Percentiles rank a stretch among this genome's conserved stretches.
These are phyloP conservation scores for Glomeris marginata DNA, from an alignment of 2,888 invertebrate genomes.

Conservation along the genomic window DNA sequence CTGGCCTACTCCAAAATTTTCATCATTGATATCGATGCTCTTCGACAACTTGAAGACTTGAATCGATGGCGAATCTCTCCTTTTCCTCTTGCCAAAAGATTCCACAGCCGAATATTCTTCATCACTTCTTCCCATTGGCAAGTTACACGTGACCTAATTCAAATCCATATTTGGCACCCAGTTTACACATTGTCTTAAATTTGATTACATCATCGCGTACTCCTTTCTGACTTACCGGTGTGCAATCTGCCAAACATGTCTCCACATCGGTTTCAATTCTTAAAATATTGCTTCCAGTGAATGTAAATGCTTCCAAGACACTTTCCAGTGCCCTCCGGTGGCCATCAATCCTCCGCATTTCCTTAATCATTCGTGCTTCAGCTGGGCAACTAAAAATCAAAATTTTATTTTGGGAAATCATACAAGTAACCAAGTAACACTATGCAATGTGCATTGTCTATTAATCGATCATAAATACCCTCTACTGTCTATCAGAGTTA, in stretches of 20 bases:
- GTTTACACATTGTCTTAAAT: not conserved
- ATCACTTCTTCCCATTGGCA: constrained; percentile 19
- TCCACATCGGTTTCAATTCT: constrained; percentile 21
- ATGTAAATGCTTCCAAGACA: constrained; percentile 21
- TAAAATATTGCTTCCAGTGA: constrained; percentile 19
- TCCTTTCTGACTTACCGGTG: constrained; percentile 19
- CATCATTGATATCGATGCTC: constrained; percentile 15
- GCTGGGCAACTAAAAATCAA: constrained; percentile 21
- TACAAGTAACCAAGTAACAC: too few species aligned
- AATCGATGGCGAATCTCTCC: too few species aligned
- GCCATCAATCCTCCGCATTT: constrained; percentile 19
- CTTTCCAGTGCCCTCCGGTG: constrained; percentile 20
- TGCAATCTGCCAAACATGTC: constrained; percentile 20
- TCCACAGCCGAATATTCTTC: constrained; percentile 20
- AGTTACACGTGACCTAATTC: constrained; percentile 19
- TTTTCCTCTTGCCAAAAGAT: constrained; percentile 18
- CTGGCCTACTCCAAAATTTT: constrained; percentile 11
- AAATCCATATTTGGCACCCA: not conserved
- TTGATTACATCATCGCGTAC: not conserved
- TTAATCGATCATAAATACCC: constrained; percentile 16
- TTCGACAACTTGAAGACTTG: constrained; percentile 13
- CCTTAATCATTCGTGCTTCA: constrained; percentile 21
- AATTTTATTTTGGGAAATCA: too few species aligned
- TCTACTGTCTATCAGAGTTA: constrained; percentile 21
- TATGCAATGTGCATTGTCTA: not conserved